Evolutionary conservation across 1,140 invertebrate genomes (phyloP).

Genomic region (Megathymus violae): DNA sequence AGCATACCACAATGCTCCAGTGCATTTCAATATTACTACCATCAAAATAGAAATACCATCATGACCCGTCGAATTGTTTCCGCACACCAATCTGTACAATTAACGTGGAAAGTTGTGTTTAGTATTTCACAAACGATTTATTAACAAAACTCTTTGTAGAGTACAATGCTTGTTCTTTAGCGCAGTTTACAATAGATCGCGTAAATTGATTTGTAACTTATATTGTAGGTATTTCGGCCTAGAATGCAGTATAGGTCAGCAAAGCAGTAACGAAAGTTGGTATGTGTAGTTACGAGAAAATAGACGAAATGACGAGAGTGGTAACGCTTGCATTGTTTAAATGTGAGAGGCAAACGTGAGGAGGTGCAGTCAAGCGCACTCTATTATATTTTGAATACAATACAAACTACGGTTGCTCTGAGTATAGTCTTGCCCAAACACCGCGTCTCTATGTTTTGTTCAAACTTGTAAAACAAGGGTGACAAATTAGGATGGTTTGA

Average conservation of each 20-base stretch:
- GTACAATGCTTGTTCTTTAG: not conserved
- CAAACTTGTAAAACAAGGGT: no score
- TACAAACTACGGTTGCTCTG: no score
- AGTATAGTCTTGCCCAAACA: no score
- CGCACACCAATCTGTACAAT: slow-evolving; percentile 25
- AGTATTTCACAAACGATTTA: slow-evolving; percentile 44
- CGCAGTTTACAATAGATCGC: slow-evolving; percentile 14
- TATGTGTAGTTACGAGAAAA: slow-evolving; percentile 36
- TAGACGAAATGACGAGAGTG: slow-evolving; percentile 43
- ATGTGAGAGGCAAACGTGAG: no score
- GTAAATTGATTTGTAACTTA: slow-evolving; percentile 16
- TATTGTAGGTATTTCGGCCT: slow-evolving; percentile 10
- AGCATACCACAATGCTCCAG: no score
- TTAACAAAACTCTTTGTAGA: slow-evolving; percentile 31
- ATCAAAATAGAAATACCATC: no score
- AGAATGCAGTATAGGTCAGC: slow-evolving; percentile 5
- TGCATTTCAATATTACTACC: no score
- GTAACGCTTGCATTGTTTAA: no score
- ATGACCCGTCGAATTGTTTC: slow-evolving; percentile 10
- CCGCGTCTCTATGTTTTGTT: no score
- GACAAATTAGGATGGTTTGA: no score
- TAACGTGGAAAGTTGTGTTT: slow-evolving; percentile 48
- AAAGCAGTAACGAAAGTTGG: slow-evolving; percentile 3
- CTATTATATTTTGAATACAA: no score
- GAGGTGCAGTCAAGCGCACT: no score